Conservation (phyloP, 2,888 invertebrate genomes). For the Abrostola tripartita region DNA sequence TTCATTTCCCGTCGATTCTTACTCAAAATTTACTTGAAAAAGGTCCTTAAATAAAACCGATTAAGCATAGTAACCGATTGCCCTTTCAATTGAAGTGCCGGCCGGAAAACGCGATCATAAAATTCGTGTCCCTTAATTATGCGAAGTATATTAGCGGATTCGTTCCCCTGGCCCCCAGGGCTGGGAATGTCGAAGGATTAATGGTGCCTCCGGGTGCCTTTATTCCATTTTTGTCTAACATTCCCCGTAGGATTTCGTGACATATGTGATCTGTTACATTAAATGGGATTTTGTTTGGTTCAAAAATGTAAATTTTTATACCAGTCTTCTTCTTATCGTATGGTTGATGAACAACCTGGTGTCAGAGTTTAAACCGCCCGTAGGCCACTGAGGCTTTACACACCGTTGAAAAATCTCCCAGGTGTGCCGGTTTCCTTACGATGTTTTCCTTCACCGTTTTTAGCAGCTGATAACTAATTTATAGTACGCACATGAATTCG, state of each 20-base stretch:
- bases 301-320: too few relatives aligned
- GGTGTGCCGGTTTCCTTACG: too few relatives aligned
- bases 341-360: too few relatives aligned
- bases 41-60: slow-evolving; percentile 9
- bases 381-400: too few relatives aligned
- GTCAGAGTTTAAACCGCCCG: too few relatives aligned
- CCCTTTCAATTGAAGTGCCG: slow-evolving; percentile 38
- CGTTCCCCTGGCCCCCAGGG: slow-evolving; percentile 28
- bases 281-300: too few relatives aligned
- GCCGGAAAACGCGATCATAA: slow-evolving; percentile 40
- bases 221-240: slow-evolving; percentile 52
- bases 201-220: slow-evolving; percentile 51
- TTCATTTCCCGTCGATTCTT: background rate
- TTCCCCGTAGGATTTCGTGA: slow-evolving; percentile 4
- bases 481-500: too few relatives aligned
- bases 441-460: too few relatives aligned
- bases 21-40: background rate
- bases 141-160: slow-evolving; percentile 51
- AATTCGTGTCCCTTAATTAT: slow-evolving; percentile 51
- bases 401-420: too few relatives aligned
- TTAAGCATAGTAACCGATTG: slow-evolving; percentile 24
- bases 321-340: too few relatives aligned
- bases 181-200: slow-evolving; percentile 60
- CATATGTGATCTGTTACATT: too few relatives aligned
- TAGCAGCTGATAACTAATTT: too few relatives aligned